A percentile compares a stretch with the other conserved stretches of the same genome.
phyloP scores from a whole-genome alignment of 2,797 vertebrate genomes.

The Coracias cyanogaster region DNA sequence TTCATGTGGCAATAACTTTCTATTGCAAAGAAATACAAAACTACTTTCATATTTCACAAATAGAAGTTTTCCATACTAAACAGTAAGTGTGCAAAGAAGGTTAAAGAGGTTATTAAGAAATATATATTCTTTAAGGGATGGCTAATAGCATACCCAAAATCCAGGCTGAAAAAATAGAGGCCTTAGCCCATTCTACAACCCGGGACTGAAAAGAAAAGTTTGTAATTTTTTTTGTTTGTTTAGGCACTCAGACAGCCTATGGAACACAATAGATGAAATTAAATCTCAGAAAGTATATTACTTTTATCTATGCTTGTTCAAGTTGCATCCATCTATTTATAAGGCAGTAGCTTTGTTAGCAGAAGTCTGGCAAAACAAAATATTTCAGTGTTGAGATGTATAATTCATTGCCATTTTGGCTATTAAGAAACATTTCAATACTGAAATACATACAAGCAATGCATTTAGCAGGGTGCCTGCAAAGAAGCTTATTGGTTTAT shows the following conservation, averaged over 20 bases:
- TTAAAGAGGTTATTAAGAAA: not conserved
- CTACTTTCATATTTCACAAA: not conserved
- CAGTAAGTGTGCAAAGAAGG: not conserved
- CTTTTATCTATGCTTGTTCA: slow-evolving; percentile 3
- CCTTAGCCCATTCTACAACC: not conserved
- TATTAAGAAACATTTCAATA: not conserved
- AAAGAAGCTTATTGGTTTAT: not conserved
- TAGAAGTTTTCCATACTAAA: not conserved
- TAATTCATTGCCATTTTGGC: slow-evolving; percentile 1
- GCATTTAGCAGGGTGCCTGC: not conserved
- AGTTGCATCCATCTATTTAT: slow-evolving; percentile 12
- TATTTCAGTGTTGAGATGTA: not conserved
- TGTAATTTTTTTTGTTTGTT: not conserved
- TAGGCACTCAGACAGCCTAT: not conserved
- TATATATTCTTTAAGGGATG: not conserved
- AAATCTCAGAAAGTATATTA: not conserved
- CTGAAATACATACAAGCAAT: not conserved
- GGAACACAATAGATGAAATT: not conserved
- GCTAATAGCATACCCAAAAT: not conserved
- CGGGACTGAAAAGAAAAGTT: not conserved
- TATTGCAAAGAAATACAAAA: not conserved
- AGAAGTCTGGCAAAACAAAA: not conserved
- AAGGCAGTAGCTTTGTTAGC: not conserved
- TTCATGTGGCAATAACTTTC: not conserved
- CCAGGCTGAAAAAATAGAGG: not conserved